Evolutionary conservation across 1,140 invertebrate species (phyloP), one percentile per base, ranked within the genome.

Genomic region (Drosophila hydei): DNA sequence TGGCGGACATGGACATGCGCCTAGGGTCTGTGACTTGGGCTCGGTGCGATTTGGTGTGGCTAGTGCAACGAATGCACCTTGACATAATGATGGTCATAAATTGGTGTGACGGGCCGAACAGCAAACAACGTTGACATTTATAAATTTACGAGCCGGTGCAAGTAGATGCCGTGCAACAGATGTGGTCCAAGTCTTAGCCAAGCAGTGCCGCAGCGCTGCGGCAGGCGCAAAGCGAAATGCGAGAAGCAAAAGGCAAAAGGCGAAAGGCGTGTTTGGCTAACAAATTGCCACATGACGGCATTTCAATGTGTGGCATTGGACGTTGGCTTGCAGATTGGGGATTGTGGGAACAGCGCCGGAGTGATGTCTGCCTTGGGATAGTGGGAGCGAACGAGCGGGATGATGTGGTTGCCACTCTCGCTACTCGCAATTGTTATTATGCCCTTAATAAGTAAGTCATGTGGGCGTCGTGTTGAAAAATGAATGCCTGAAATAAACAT

Each of bases 371-470:
- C 30, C 30, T 33, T 6, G 30, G 30, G 11, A 33, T 33, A 33
- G 30, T 56, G 52, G 21, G 19, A n/a, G n/a, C n/a, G n/a, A n/a
- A n/a, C 23, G 30, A 18, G 21, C 23, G n/a, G 45, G 21, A 16
- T 43, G 42, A 18, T 43, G 11, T 38, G 12, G 12, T 38, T 38
- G 19, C 2, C 21, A 11, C 21, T 19, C 19, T 5, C 12, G 23
- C 3, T 59, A 52, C 56, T 71, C 71, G 65, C 58, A 45, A 62
- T 65, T 83, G 72, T 78, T 84, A 79, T 84, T 79, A 73, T 70
- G 68, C 62, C 79, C 60, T 67, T 84, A 84, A 79, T 84, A 84
- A 79, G 79, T 76, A 73, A 71, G 50, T 40, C 56, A 59, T 68
- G 78, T 60, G 59, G 60, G 60, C 40, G 74, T 50, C 40, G 14